A percentile compares a stretch with the other conserved stretches of the same genome.
Conservation (phyloP, 2,113 vertebrate genomes). For the Montifringilla adamsi region DNA sequence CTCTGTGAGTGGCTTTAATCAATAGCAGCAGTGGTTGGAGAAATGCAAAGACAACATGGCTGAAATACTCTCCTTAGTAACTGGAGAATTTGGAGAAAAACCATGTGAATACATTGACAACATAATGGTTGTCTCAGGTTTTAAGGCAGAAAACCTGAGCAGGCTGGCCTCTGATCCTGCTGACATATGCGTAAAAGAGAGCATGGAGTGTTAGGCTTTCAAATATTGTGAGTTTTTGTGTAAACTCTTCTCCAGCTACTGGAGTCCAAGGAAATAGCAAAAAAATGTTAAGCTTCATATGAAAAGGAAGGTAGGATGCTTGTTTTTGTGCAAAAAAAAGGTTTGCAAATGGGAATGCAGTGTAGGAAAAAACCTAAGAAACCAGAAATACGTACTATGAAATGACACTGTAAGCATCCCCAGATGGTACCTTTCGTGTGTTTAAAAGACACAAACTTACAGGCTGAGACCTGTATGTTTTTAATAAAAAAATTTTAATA, state of each 20-base stretch:
- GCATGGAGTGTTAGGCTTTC: background rate
- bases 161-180: background rate
- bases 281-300: background rate
- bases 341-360: background rate
- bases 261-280: background rate
- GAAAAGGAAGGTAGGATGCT: background rate
- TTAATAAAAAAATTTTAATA: background rate
- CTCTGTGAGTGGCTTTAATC: background rate
- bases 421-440: background rate
- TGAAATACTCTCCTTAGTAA: background rate
- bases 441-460: background rate
- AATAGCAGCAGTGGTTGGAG: background rate
- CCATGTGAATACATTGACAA: background rate
- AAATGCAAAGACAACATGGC: background rate
- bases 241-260: background rate
- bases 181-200: background rate
- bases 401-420: background rate
- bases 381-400: background rate
- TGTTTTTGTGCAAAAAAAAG: background rate
- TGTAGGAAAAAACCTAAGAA: background rate
- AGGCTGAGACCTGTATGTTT: background rate
- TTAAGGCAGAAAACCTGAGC: background rate
- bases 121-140: background rate
- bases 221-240: background rate
- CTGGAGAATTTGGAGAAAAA: background rate